Evolutionary conservation across 2,797 vertebrate genomes (phyloP), one percentile per base, ranked within the genome.

Genomic region (Lagodon rhomboides): DNA sequence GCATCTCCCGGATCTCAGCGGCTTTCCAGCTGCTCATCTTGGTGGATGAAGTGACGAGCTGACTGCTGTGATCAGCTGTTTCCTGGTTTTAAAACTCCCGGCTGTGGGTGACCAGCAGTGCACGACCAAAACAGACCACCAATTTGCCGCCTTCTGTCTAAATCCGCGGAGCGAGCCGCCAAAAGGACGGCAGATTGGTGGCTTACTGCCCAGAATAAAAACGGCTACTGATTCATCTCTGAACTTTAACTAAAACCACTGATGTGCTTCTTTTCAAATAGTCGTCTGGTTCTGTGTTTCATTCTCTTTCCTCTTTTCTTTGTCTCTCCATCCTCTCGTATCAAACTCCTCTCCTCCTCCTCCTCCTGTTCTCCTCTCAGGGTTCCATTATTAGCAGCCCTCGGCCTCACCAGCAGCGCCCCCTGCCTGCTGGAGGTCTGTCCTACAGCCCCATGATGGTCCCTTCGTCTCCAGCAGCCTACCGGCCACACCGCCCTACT

Each of bases 341-440:
- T 54, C 12, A 44, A 72, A 23, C 9, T 18, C 18, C 20, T 69
- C 13, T 65, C 69, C 27, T 72, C 76, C 68, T 69, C 67, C 34
- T 58, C 1, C 17, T 58, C 13, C 12, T 80, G 79, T 30, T 30
- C 69, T 82, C 58, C 78, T 77, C 88, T 79, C 92, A 98, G 97
- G 97, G 97, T 90, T 98, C 97, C 89, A 97, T 98, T 86, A 97
- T 98, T 95, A 97, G 96, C 96, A 98, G 96, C 93, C 97, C 97
- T 15, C 96, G 94, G 61, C 94, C 96, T 73, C 97, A 97, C 89
- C 96, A 97, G 90, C 95, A 96, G 91, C 95, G 95, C 91, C 96
- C 96, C 80, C 89, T 90, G 66, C 88, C 83, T 9, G 91, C 89
- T 56, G 96, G 95, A 86, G 93, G 90, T 64, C 91, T 94, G 20